Conservation (phyloP, 2,113 vertebrate species). For the Sceloporus tristichus region DNA sequence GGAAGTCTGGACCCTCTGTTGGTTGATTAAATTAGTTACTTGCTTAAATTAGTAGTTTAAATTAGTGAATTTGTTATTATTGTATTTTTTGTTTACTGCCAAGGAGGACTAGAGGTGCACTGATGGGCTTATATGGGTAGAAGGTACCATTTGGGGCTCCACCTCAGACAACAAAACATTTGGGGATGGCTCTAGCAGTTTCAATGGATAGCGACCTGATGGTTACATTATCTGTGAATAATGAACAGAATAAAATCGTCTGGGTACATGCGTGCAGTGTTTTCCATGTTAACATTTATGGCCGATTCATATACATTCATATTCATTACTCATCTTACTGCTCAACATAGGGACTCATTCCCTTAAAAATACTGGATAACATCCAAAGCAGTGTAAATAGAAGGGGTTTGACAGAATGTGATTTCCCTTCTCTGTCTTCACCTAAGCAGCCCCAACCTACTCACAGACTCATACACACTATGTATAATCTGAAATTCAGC, state of each 20-base stretch:
- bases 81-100: too few relatives aligned
- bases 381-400: neutral
- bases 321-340: neutral
- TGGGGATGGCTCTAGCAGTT: too few relatives aligned
- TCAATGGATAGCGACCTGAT: too few relatives aligned
- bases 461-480: neutral
- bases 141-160: too few relatives aligned
- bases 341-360: neutral
- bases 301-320: neutral
- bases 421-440: neutral
- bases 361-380: neutral
- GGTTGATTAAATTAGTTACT: too few relatives aligned
- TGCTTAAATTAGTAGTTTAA: too few relatives aligned
- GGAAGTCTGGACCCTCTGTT: too few relatives aligned
- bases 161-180: too few relatives aligned
- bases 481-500: neutral
- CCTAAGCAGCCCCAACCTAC: neutral
- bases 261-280: neutral
- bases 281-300: neutral
- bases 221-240: too few relatives aligned
- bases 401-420: neutral
- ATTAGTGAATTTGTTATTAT: too few relatives aligned
- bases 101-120: too few relatives aligned
- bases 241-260: neutral
- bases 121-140: too few relatives aligned